Evolutionary conservation across 1,140 invertebrate genomes (phyloP).

Genomic region (Drosophila nannoptera): DNA sequence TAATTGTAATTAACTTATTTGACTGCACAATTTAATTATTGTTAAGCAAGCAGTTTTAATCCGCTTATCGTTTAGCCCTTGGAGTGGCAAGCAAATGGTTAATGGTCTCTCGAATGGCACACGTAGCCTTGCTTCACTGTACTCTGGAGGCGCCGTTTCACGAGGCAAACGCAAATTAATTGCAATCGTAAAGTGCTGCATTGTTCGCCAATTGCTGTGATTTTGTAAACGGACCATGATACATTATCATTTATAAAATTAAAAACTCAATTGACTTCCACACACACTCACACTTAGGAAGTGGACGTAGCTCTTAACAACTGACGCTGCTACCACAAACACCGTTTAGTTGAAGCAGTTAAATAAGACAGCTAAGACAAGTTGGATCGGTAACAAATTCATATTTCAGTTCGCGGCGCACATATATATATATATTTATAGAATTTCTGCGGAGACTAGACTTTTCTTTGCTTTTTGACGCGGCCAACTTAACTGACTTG

Average conservation of each 20-base stretch:
- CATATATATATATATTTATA: too few relatives aligned
- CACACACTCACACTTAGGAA: conserved; percentile 27
- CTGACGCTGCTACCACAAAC: too few relatives aligned
- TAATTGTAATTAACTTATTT: conserved; percentile 28
- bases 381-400: too few relatives aligned
- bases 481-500: too few relatives aligned
- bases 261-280: conserved; percentile 46
- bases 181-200: conserved; percentile 23
- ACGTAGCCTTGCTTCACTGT: conserved; percentile 29
- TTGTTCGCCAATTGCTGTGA: conserved; percentile 30
- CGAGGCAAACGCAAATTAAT: conserved; percentile 39
- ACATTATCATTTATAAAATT: conserved; percentile 39
- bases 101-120: neutral
- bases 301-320: neutral
- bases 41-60: conserved; percentile 19
- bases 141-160: conserved; percentile 3
- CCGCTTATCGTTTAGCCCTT: conserved; percentile 12
- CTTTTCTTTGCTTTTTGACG: too few relatives aligned
- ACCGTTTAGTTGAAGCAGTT: too few relatives aligned
- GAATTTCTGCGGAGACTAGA: too few relatives aligned
- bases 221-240: conserved; percentile 27
- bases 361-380: too few relatives aligned
- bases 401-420: too few relatives aligned
- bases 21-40: conserved; percentile 46
- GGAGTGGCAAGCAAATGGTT: neutral